Conservation (phyloP, 2,797 vertebrate species). For the Sebastes hubbsi region DNA sequence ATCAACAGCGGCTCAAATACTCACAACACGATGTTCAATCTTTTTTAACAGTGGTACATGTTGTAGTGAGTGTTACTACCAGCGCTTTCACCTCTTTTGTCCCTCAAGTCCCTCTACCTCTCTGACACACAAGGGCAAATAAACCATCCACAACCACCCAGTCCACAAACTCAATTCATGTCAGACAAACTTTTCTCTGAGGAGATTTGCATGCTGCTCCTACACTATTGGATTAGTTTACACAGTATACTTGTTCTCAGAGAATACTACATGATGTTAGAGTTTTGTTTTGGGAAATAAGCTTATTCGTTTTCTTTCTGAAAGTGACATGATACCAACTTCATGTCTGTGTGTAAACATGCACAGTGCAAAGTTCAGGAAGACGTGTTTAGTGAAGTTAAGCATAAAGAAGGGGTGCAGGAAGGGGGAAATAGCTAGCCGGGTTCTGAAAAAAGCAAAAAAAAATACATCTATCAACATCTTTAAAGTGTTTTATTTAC, state of each 20-base stretch:
- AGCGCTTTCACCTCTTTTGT: not conserved
- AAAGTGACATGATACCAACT: not conserved
- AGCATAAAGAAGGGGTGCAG: too few species aligned
- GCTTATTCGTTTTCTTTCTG: too few species aligned
- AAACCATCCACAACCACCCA: not conserved
- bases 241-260: not conserved
- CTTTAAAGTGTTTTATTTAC: too few species aligned
- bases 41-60: constrained; percentile 15
- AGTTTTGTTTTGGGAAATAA: not conserved
- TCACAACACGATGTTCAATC: constrained; percentile 16
- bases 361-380: not conserved
- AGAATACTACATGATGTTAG: not conserved
- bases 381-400: too few species aligned
- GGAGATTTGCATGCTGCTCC: constrained; percentile 7
- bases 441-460: not conserved
- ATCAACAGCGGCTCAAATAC: constrained; percentile 27
- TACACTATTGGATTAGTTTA: constrained; percentile 11
- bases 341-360: not conserved
- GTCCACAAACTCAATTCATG: not conserved
- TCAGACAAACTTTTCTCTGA: constrained; percentile 22
- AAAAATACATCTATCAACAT: not conserved
- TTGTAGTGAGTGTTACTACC: not conserved
- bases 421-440: too few species aligned
- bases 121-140: not conserved
- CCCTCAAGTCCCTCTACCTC: not conserved